Base-by-base conservation (phyloP, 2,113 vertebrate genomes). In the Cyphomyrus discorhynchus region DNA sequence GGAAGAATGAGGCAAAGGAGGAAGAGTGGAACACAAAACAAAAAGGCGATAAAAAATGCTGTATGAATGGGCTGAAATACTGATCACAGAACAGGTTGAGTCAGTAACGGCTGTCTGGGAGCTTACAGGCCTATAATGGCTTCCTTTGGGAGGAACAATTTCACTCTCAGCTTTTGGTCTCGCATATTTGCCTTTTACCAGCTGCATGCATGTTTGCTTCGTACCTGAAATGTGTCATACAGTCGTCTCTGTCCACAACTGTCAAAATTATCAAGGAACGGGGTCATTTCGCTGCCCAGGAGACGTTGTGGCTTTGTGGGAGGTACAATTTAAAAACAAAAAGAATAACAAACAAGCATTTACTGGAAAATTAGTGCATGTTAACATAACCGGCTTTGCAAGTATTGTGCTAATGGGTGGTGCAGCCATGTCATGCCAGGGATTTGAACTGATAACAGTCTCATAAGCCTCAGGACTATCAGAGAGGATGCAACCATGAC, bases 41-140 rank as follows among this genome's bases (percentile, higher is more conserved):
- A 56, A 87, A 39, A 52, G 50, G 62, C 5, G 50, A 56, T 87
- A 74, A 27, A 88, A 88, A 39, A 88, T 45, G 24, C 87, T 49
- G 66, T 42, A 62, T 88, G 87, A 88, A 88, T 74, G 70, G 88
- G 47, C 46, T 53, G 66, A 80, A 31, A 39, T 47, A 46, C 70
- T 80, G n/a, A 77, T 35, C 10, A 47, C 24, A 74, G 66, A 80
- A 80, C 70, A 8, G 47, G 88, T 80, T 89, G 5, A 50, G 88
- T 89, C 66, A 77, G 88, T 89, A 80, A 89, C 88, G 70, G 88
- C 45, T 52, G 45, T 31, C 49, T 21, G 87, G 10, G 87, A 45
- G 56, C 47, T 24, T 15, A 8, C 39, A 66, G 31, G 56, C 39
- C 47, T 15, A 5, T 85, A 86, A 86, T 49, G 47, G 3, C 84